Evolutionary conservation across 2,113 vertebrate genomes (phyloP).

Genomic region (Grallaria varia): DNA sequence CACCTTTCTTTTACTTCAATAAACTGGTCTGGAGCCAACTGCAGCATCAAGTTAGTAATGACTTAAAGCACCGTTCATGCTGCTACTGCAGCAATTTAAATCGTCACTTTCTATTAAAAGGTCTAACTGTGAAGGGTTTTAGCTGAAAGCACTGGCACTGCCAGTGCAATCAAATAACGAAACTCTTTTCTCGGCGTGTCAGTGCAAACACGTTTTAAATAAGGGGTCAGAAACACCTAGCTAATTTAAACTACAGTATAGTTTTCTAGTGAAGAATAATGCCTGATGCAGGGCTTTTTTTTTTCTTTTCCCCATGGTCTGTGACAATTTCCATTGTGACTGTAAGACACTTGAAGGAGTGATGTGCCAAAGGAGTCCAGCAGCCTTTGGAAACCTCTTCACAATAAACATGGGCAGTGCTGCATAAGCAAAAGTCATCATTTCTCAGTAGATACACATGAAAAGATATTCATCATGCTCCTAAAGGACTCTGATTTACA

Average conservation of each 20-base stretch:
- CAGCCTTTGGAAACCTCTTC: slow-evolving; percentile 34
- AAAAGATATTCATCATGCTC: neutral
- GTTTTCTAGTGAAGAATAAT: slow-evolving; percentile 78
- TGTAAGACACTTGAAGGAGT: slow-evolving; percentile 38
- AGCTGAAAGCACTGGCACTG: slow-evolving; percentile 72
- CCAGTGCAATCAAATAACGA: slow-evolving; percentile 78
- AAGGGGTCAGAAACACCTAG: slow-evolving; percentile 72
- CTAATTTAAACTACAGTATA: slow-evolving; percentile 83
- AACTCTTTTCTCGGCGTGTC: slow-evolving; percentile 76
- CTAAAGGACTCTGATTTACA: neutral
- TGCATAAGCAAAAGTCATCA: neutral
- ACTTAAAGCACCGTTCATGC: slow-evolving; percentile 76
- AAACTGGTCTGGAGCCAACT: slow-evolving; percentile 76
- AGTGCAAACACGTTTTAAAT: slow-evolving; percentile 76
- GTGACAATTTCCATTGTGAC: slow-evolving; percentile 67
- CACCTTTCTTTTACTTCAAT: slow-evolving; percentile 70
- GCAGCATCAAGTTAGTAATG: slow-evolving; percentile 71
- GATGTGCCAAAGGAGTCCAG: slow-evolving; percentile 38
- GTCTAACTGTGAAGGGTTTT: slow-evolving; percentile 75
- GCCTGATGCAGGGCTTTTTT: slow-evolving; percentile 56
- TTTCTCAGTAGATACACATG: slow-evolving; percentile 14
- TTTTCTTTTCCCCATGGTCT: neutral
- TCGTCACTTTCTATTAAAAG: slow-evolving; percentile 84
- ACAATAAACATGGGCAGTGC: neutral
- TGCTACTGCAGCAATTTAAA: slow-evolving; percentile 74